phyloP scores from a whole-genome alignment of 2,888 invertebrate genomes.

The Pammene aurita region DNA sequence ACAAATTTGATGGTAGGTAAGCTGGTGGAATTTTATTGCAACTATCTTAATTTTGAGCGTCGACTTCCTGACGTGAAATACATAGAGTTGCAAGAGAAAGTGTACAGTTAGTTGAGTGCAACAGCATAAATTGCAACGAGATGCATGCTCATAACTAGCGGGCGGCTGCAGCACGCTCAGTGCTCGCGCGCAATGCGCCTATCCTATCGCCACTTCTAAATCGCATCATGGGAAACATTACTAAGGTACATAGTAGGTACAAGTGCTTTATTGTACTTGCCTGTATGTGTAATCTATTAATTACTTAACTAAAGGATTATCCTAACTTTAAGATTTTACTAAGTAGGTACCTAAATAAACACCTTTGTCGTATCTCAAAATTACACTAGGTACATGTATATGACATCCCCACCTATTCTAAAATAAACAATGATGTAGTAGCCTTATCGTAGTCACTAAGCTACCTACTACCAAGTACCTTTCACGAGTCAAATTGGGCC shows the following conservation, averaged over 20 bases:
- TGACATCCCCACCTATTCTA: too few species aligned
- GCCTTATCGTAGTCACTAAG: too few species aligned
- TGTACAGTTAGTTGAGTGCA: slow-evolving; percentile 41
- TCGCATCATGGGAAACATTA: slow-evolving; percentile 3
- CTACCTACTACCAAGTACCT: too few species aligned
- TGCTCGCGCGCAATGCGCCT: slow-evolving; percentile 35
- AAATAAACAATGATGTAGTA: too few species aligned
- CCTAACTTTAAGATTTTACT: too few species aligned
- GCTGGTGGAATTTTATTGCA: slow-evolving; percentile 1
- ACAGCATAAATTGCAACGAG: slow-evolving; percentile 41
- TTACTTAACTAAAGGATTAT: too few species aligned
- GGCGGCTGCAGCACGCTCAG: slow-evolving; percentile 31
- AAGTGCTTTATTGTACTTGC: too few species aligned
- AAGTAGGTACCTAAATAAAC: too few species aligned
- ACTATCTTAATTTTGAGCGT: slow-evolving; percentile 7
- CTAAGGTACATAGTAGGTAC: neutral
- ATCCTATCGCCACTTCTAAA: slow-evolving; percentile 17
- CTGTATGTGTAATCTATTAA: too few species aligned
- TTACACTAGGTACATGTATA: too few species aligned
- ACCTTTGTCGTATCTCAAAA: slow-evolving; percentile 6
- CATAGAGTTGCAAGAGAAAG: slow-evolving; percentile 42
- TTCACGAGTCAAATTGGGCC: too few species aligned
- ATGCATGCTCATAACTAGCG: slow-evolving; percentile 40
- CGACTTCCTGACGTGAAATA: slow-evolving; percentile 33
- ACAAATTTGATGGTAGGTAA: too few species aligned